Evolutionary conservation across 2,113 vertebrate genomes (phyloP), one percentile per base, ranked within the genome.

Genomic region (Sapayoa aenigma): DNA sequence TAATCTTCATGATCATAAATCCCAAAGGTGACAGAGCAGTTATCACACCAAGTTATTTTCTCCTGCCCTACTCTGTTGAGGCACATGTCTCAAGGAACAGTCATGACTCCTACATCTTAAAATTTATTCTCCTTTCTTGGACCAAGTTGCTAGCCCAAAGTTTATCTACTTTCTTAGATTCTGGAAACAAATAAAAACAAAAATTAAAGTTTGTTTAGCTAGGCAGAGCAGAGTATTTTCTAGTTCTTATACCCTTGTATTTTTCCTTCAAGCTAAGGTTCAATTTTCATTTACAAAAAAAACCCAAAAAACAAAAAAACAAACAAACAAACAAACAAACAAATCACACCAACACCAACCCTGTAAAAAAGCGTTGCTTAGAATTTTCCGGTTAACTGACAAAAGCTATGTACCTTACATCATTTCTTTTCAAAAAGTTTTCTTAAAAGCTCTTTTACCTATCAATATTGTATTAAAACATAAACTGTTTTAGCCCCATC

Each of bases 61-160:
- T 87, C n/a, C 42, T 55, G 8, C 8, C 4, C 0, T 60, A 27
- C 11, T 37, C 33, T 55, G 2, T 11, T 49, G 14, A 71, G 15
- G 18, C 11, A 59, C 0, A 0, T 5, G 2, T 47, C 62, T 52
- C 18, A 68, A 27, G 9, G 18, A 65, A 28, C 9, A 47, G 18
- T 44, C 1, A 1, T 35, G 14, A 49, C 2, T 69, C 22, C 25
- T 23, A 33, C 12, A 6, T n/a, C 58, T 68, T 42, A 46, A 55
- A 80, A 58, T n/a, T 24, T 62, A 3, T 50, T 69, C 23, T 77
- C 19, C 8, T 74, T 87, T 23, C 23, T 60, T 8, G 2, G 28
- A 50, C 24, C 31, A 81, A 81, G 33, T 0, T 75, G 69, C 42
- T 65, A 56, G 9, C 46, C 73, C 5, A 20, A 68, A 69, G 25